Conservation (phyloP, 2,797 vertebrate species). For the Malurus splendens region DNA sequence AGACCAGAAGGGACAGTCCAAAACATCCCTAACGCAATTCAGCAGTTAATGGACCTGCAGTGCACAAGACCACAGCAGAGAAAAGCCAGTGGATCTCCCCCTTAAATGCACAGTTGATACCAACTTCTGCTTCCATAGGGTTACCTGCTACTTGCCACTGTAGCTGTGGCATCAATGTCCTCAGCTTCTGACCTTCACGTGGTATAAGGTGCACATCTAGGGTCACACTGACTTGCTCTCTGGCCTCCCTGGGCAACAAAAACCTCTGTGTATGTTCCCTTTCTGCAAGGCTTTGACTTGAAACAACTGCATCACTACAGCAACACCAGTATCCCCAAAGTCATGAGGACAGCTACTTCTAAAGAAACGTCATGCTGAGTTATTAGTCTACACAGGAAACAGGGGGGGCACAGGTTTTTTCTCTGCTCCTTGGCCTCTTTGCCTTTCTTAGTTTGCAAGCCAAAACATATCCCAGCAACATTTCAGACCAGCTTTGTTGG, state of each 20-base stretch:
- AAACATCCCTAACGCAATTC: neutral
- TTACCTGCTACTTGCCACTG: neutral
- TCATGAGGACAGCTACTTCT: neutral
- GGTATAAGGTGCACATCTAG: neutral
- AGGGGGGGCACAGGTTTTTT: neutral
- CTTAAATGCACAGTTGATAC: neutral
- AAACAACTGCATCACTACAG: neutral
- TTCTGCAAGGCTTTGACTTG: neutral
- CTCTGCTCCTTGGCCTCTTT: neutral
- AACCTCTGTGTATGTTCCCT: neutral
- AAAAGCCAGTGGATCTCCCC: neutral
- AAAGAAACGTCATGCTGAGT: neutral
- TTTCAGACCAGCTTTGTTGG: neutral
- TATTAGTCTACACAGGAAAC: neutral
- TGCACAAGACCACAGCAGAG: neutral
- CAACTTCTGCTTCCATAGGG: neutral
- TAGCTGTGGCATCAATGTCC: neutral
- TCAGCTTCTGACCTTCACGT: neutral
- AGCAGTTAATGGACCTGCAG: neutral
- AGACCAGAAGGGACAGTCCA: neutral
- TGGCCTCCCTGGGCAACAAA: neutral
- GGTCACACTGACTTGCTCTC: neutral
- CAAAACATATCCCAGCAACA: neutral
- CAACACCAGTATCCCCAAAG: neutral
- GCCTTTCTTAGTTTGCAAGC: neutral